Evolutionary conservation across 1,140 invertebrate genomes (phyloP).

Genomic region (Zaprionus ghesquierei): DNA sequence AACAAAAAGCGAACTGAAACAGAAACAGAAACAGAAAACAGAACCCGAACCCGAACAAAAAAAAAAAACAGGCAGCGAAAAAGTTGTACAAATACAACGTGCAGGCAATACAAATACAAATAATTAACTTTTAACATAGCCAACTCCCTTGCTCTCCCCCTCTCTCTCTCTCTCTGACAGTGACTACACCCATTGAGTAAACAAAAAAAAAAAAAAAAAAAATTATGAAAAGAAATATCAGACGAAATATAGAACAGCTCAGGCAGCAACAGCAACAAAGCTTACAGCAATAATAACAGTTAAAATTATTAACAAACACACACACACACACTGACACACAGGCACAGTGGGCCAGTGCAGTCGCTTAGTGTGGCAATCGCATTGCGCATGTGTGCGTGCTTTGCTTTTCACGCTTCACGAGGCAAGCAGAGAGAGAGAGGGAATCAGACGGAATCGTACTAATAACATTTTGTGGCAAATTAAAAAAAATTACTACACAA

Average conservation of each 20-base stretch:
- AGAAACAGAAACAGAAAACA: conserved; percentile 11
- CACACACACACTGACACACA: conserved; percentile 7
- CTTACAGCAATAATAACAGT: conserved; percentile 55
- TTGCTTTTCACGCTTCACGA: conserved; percentile 57
- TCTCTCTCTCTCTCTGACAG: conserved; percentile 21
- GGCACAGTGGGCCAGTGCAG: not conserved
- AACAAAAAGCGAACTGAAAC: conserved; percentile 34
- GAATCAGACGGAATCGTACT: conserved; percentile 25
- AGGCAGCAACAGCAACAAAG: conserved; percentile 50
- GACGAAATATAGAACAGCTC: conserved; percentile 63
- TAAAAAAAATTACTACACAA: conserved; percentile 21
- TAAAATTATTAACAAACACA: conserved; percentile 67
- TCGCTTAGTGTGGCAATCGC: conserved; percentile 23
- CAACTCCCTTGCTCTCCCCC: conserved; percentile 30
- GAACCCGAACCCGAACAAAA: not conserved
- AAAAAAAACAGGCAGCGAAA: conserved; percentile 38
- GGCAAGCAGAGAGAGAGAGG: conserved; percentile 1
- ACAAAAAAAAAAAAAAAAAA: conserved; percentile 44
- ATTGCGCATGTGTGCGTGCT: conserved; percentile 75
- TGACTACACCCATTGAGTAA: conserved; percentile 67
- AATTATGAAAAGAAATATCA: conserved; percentile 26
- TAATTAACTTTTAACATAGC: conserved; percentile 75
- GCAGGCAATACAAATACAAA: conserved; percentile 74
- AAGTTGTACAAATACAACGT: conserved; percentile 75
- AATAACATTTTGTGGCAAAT: conserved; percentile 58